Conservation (phyloP, 2,888 invertebrate species). For the Portevinia maculata region DNA sequence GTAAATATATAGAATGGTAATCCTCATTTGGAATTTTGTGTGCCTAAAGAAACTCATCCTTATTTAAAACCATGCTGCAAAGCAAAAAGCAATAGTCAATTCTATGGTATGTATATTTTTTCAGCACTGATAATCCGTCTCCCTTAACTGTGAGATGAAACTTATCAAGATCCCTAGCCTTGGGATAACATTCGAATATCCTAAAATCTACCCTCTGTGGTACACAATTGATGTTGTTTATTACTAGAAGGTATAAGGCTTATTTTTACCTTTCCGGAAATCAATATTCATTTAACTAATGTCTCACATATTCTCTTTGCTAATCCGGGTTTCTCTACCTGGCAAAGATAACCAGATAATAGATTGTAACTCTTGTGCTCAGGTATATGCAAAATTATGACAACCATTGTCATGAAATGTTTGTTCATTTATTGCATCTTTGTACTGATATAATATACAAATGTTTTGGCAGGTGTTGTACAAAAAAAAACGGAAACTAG, state of each 20-base stretch:
- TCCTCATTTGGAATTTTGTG: background rate
- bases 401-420: no score
- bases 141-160: constrained; percentile 49
- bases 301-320: background rate
- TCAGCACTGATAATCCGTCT: constrained; percentile 38
- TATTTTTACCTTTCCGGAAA: background rate
- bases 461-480: no score
- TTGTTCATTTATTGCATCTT: no score
- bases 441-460: no score
- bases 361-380: background rate
- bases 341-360: background rate
- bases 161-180: constrained; percentile 31
- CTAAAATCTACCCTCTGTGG: constrained; percentile 11
- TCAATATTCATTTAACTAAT: background rate
- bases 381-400: no score
- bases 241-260: constrained; percentile 24
- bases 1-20: no score
- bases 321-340: constrained; percentile 20
- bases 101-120: background rate
- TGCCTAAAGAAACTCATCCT: no score
- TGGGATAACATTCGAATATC: background rate
- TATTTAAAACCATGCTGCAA: no score
- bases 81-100: no score
- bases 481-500: no score
- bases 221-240: constrained; percentile 4